Percentiles rank a stretch among this genome's conserved stretches.
Evolutionary conservation across 1,140 invertebrate species (phyloP).

Genomic region (Babylonia areolata): DNA sequence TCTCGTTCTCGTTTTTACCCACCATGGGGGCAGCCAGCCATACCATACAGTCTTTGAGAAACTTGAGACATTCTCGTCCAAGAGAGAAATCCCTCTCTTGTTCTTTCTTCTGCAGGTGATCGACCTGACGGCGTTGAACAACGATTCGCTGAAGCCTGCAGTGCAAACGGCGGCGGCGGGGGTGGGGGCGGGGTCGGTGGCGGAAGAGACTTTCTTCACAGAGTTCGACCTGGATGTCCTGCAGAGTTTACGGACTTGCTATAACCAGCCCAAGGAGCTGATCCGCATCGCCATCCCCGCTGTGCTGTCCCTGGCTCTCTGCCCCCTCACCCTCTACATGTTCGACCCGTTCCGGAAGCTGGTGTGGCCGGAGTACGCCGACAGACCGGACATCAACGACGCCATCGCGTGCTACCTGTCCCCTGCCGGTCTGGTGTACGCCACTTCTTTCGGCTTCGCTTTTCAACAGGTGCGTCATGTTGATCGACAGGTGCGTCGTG

Average conservation of each 20-base stretch:
- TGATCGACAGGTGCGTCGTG: no score
- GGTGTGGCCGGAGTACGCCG: slow-evolving; percentile 52
- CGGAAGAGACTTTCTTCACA: slow-evolving; percentile 13
- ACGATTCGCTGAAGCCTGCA: not conserved
- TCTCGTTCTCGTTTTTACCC: no score
- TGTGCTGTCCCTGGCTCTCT: slow-evolving; percentile 55
- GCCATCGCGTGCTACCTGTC: slow-evolving; percentile 64
- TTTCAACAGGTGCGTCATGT: slow-evolving; percentile 50
- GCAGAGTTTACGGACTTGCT: slow-evolving; percentile 45
- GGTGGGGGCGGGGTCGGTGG: not conserved
- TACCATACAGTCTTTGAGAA: no score
- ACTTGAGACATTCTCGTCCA: not conserved
- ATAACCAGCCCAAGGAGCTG: slow-evolving; percentile 54
- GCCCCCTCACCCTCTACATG: slow-evolving; percentile 59
- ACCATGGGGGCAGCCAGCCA: no score
- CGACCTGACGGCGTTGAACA: not conserved
- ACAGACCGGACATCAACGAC: slow-evolving; percentile 60
- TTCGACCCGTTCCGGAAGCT: slow-evolving; percentile 52
- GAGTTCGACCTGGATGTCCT: slow-evolving; percentile 51
- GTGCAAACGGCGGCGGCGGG: not conserved
- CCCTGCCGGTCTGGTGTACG: slow-evolving; percentile 64
- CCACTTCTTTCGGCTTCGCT: slow-evolving; percentile 65
- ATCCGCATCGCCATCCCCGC: slow-evolving; percentile 59
- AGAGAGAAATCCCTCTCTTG: not conserved
- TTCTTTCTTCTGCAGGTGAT: not conserved